A percentile compares a stretch with the other conserved stretches of the same genome.
These are phyloP conservation scores for Corythornis madagascariensis DNA, from an alignment of 2,113 vertebrate species.

Conservation along the genomic window DNA sequence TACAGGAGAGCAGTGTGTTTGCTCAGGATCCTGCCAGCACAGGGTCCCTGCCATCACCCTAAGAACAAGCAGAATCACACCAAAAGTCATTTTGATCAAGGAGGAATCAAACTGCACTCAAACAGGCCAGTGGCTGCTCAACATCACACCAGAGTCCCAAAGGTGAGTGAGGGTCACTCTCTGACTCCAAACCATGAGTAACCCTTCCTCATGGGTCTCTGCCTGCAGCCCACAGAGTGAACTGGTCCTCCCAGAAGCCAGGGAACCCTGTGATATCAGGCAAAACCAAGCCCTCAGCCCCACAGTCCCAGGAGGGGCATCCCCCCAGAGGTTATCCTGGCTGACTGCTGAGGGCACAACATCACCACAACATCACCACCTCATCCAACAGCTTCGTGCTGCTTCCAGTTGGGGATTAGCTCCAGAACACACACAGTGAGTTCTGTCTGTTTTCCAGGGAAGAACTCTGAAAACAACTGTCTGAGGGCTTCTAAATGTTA, in stretches of 20 bases:
- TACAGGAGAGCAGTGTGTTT: not conserved
- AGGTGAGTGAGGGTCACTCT: not conserved
- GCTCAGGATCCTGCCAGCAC: not conserved
- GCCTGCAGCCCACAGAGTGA: not conserved
- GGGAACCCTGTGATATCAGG: not conserved
- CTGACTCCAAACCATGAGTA: not conserved
- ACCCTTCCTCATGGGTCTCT: not conserved
- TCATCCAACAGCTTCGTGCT: not conserved
- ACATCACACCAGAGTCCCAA: not conserved
- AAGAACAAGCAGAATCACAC: not conserved
- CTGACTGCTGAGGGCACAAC: not conserved
- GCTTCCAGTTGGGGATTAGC: not conserved
- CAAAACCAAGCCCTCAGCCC: not conserved
- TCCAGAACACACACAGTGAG: fast-evolving
- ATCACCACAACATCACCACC: not conserved
- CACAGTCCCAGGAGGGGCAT: not conserved
- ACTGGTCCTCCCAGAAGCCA: fast-evolving
- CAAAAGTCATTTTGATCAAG: not conserved
- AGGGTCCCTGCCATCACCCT: not conserved
- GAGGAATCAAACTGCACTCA: not conserved
- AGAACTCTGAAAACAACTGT: not conserved
- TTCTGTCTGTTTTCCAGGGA: not conserved
- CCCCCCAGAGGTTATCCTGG: not conserved
- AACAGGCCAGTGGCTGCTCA: not conserved
- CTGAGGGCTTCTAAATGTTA: not conserved